phyloP scores from a whole-genome alignment of 2,113 vertebrate species.

The Pavo muticus region DNA sequence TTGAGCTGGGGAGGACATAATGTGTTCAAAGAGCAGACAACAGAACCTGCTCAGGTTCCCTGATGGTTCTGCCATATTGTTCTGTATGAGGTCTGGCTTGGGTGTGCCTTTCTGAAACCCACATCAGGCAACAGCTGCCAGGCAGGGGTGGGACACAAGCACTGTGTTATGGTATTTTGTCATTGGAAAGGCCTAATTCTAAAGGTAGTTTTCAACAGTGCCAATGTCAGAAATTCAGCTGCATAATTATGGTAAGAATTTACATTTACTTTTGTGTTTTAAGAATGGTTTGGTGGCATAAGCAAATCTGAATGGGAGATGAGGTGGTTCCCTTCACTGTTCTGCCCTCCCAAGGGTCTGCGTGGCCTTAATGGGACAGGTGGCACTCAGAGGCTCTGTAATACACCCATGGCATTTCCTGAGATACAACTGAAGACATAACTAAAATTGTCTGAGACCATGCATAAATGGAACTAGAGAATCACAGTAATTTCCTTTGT shows the following conservation, averaged over 20 bases:
- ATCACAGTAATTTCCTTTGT: background rate
- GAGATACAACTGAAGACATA: background rate
- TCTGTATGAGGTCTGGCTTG: background rate
- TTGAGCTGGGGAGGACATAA: background rate
- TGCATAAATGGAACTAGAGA: background rate
- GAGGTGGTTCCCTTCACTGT: background rate
- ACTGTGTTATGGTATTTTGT: too few relatives aligned
- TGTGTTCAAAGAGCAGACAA: background rate
- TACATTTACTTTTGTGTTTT: background rate
- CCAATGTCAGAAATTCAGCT: background rate
- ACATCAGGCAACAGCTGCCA: background rate
- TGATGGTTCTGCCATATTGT: background rate
- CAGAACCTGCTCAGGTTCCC: fast-evolving
- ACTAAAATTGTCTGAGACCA: background rate
- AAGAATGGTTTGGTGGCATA: background rate
- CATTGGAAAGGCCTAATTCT: background rate
- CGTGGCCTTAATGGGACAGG: background rate
- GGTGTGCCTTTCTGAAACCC: background rate
- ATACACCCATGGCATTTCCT: background rate
- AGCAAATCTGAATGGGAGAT: background rate
- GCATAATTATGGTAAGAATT: background rate
- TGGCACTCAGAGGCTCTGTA: background rate
- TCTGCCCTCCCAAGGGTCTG: background rate
- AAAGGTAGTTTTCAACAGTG: background rate
- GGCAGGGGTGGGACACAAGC: fast-evolving